phyloP scores from a whole-genome alignment of 2,888 invertebrate genomes.

The Stenodema calcarata region DNA sequence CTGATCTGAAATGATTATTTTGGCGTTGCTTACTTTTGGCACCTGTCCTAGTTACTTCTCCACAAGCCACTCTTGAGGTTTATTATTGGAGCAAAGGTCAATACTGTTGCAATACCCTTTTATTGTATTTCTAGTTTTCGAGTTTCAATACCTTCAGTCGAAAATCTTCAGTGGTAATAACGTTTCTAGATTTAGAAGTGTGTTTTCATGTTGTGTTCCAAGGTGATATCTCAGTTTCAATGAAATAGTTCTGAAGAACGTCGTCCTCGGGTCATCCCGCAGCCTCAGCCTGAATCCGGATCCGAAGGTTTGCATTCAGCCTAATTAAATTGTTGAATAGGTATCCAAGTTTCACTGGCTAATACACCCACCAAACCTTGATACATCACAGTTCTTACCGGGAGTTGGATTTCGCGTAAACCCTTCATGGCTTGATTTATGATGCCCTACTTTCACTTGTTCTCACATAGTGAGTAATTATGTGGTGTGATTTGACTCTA shows the following conservation, averaged over 20 bases:
- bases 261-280: background rate
- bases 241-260: constrained; percentile 10
- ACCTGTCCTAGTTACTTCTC: constrained; percentile 30
- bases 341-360: no score
- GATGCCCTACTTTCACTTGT: background rate
- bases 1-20: background rate
- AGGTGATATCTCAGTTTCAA: background rate
- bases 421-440: background rate
- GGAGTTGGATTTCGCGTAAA: background rate
- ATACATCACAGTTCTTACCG: no score
- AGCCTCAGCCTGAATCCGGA: background rate
- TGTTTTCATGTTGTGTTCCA: background rate
- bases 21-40: constrained; percentile 19
- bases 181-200: background rate
- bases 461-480: background rate
- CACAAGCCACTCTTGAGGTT: background rate
- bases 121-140: background rate
- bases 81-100: constrained; percentile 28
- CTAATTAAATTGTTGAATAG: no score
- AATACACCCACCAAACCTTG: no score
- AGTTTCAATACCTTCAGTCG: background rate
- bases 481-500: background rate
- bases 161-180: background rate
- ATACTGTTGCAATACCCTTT: constrained; percentile 3
- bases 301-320: background rate